Evolutionary conservation across 2,113 vertebrate genomes (phyloP), one percentile per base, ranked within the genome.

Genomic region (Polyodon spathula): DNA sequence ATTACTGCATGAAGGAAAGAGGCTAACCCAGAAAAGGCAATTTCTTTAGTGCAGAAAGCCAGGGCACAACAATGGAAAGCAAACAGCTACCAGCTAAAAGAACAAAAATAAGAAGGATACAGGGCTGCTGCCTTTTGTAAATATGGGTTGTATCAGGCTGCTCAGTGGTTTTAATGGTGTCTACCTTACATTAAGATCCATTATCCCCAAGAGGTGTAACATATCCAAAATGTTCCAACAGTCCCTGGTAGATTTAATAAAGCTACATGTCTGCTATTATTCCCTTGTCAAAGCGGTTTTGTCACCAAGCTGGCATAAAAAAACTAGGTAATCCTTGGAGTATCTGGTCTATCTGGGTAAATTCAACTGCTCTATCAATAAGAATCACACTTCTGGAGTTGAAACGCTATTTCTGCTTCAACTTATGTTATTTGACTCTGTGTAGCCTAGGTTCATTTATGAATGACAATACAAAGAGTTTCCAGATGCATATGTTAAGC

Each of bases 1-100:
- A 54, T 54, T 54, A 54, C 27, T 54, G 17, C 53, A 54, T 15
- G 53, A 54, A 54, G 27, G 53, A 8, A 54, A 54, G 16, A 54
- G 27, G 53, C 53, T 54, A 54, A 54, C 53, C n/a, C 3, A 50
- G 53, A 11, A 8, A 9, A 27, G 53, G 53, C n/a, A 16, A 54
- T 54, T 54, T 54, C 53, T 54, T 16, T 11, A 12, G 53, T 8
- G 16, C 16, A 16, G 2, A 54, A 7, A 54, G n/a, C 53, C 53
- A 54, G 53, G 53, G 53, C n/a, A 54, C 27, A 54, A 27, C 17
- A 54, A 17, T 37, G 15, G 53, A 54, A 54, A 54, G 27, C 53
- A 37, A 54, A 54, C 53, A 27, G 16, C 27, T 37, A 54, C 9
- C 10, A 50, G 27, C 15, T 14, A 54, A 54, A 16, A 4, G 53